Evolutionary conservation across 2,888 invertebrate genomes (phyloP), one percentile per base, ranked within the genome.

Genomic region (Nowickia ferox): DNA sequence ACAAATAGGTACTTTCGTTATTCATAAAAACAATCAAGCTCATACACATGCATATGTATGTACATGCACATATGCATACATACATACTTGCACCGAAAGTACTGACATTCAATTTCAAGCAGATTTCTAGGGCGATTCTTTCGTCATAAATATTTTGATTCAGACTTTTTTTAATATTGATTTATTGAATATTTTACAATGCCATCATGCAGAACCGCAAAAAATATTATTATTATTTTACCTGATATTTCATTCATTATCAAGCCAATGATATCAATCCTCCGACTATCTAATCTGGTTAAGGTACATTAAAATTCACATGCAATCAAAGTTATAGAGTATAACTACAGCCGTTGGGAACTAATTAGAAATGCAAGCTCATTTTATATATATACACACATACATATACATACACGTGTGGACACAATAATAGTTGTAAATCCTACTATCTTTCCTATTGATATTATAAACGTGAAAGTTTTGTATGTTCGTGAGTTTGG

Each of bases 1-100:
- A 30, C 30, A 30, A 30, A 30, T 30, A 1, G 17, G 5, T 15
- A 30, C 22, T 74, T 59, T 74, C 72, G 77, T 77, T 81, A 85
- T 75, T 53, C 42, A 51, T 30, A 83, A 13, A 51, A 30, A 9
- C 30, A 71, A 17, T 74, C 40, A 40, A 3, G 9, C 48, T 17
- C 30, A 1, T 38, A 48, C 15, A 68, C 53, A 38, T 17, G 13
- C 8, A 11, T 19, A n/a, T n/a, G n/a, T n/a, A n/a, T n/a, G n/a
- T n/a, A n/a, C n/a, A n/a, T n/a, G n/a, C n/a, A 3, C 30, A 30
- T 4, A 30, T 4, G 4, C 30, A 30, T 30, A 30, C 30, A 30
- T 6, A 6, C 30, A 30, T 6, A 30, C 30, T 30, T 30, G 6
- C 30, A 30, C 2, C 6, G 10, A 30, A 11, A 15, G 19, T 55